Evolutionary conservation across 2,888 invertebrate genomes (phyloP), one percentile per base, ranked within the genome.

Genomic region (Isoperla grammatica): DNA sequence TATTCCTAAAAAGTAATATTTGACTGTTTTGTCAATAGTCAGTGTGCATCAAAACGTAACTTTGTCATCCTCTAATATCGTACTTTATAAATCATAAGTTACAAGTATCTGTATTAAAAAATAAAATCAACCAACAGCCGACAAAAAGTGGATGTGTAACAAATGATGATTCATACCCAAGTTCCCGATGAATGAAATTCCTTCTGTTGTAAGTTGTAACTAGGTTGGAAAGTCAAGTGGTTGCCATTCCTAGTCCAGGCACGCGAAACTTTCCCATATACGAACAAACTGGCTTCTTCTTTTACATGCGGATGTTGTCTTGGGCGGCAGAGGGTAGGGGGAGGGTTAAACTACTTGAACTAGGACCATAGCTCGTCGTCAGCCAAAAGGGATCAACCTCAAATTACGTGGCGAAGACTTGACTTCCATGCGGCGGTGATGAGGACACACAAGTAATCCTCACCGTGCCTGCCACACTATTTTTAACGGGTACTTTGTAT

Each of bases 401-500:
- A 59, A 59, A 59, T 59, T 59, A 59, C 59, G 54, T 59, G 49
- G 43, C 22, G 13, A 22, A 43, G 59, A 53, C 45, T 23, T 29
- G 23, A 50, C 50, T 35, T 58, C n/a, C n/a, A n/a, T n/a, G n/a
- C 48, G 40, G 40, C 22, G 58, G 50, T 45, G 58, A 50, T 40
- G 42, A 29, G 53, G 19, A 45, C 5, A 2, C 6, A 45, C 5
- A 17, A 45, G 19, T 17, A 17, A 45, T 17, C 45, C 17, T 4
- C 17, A 45, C 17, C 42, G 4, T 40, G 8, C 42, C 5, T n/a
- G 17, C 22, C 40, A 58, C 40, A n/a, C n/a, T 39, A 49, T 53
- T 39, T 23, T 45, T 60, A 60, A 60, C 59, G 43, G 48, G 55
- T 40, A 45, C 56, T 60, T 56, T 60, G 59, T 60, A 60, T 60